Evolutionary conservation across 2,113 vertebrate species (phyloP).

Genomic region (Prinia subflava): DNA sequence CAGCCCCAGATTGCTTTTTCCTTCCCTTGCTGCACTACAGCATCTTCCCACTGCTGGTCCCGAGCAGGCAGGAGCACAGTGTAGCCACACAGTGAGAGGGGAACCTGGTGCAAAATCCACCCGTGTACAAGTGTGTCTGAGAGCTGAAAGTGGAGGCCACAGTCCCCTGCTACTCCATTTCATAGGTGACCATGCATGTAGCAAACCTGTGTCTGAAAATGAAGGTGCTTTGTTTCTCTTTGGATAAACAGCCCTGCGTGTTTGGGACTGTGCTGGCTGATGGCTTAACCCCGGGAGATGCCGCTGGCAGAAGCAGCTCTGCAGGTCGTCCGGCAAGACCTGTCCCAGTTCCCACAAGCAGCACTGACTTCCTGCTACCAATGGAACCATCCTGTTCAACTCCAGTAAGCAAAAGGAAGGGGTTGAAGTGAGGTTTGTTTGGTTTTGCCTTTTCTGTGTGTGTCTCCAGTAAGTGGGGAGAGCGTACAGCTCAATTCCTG

Average conservation of each 20-base stretch:
- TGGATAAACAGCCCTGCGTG: background rate
- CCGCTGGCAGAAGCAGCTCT: background rate
- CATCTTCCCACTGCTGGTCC: background rate
- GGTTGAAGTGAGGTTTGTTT: background rate
- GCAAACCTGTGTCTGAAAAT: background rate
- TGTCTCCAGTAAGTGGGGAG: background rate
- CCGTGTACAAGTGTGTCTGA: accelerated
- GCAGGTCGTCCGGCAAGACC: background rate
- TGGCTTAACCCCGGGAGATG: background rate
- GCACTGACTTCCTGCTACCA: background rate
- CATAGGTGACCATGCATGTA: accelerated
- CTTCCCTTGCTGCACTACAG: background rate
- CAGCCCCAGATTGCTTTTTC: background rate
- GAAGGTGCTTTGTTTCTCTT: background rate
- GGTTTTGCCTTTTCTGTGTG: background rate
- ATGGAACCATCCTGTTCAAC: background rate
- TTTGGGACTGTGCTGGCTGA: background rate
- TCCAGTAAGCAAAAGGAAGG: background rate
- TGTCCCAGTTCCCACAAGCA: background rate
- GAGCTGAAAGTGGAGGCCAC: background rate
- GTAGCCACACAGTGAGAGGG: background rate
- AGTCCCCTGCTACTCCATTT: background rate
- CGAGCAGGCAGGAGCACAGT: accelerated
- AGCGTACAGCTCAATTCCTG: background rate
- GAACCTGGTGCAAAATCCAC: background rate